Conservation (phyloP, 1,140 invertebrate genomes). For the Drosophila pandora region DNA sequence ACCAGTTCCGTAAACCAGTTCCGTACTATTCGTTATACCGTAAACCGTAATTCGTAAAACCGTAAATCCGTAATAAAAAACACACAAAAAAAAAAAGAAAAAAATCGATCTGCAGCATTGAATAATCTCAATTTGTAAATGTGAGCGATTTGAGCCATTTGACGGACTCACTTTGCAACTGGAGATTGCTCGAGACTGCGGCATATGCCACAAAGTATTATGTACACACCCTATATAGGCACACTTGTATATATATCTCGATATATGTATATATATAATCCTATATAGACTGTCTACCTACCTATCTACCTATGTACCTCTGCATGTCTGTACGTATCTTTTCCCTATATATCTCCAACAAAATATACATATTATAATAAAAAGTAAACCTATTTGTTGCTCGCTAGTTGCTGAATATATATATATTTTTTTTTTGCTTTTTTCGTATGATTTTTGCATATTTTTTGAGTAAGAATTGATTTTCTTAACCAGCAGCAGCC, state of each 20-base stretch:
- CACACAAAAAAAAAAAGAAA: constrained; percentile 6
- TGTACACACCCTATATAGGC: constrained; percentile 37
- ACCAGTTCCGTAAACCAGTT: constrained; percentile 29
- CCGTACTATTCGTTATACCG: constrained; percentile 37
- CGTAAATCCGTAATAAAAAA: constrained; percentile 8
- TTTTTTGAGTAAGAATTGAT: constrained; percentile 18
- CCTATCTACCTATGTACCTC: constrained; percentile 16
- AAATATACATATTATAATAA: constrained; percentile 4
- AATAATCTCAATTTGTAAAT: constrained; percentile 84
- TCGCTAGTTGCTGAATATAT: constrained; percentile 7
- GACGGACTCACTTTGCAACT: constrained; percentile 83
- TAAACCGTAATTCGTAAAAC: constrained; percentile 47
- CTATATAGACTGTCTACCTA: constrained; percentile 23
- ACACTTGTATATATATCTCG: constrained; percentile 77
- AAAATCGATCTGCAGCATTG: constrained; percentile 74
- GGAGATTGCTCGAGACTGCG: constrained; percentile 83
- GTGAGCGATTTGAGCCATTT: constrained; percentile 76
- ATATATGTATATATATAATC: constrained; percentile 21
- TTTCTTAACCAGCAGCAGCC: neutral
- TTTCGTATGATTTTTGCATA: constrained; percentile 33
- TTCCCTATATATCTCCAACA: constrained; percentile 7
- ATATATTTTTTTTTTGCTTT: constrained; percentile 19
- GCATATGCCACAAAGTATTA: constrained; percentile 77
- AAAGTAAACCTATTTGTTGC: no score
- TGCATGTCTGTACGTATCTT: constrained; percentile 28